Conservation (phyloP, 2,888 invertebrate species). For the Lasioglossum leucozonium region DNA sequence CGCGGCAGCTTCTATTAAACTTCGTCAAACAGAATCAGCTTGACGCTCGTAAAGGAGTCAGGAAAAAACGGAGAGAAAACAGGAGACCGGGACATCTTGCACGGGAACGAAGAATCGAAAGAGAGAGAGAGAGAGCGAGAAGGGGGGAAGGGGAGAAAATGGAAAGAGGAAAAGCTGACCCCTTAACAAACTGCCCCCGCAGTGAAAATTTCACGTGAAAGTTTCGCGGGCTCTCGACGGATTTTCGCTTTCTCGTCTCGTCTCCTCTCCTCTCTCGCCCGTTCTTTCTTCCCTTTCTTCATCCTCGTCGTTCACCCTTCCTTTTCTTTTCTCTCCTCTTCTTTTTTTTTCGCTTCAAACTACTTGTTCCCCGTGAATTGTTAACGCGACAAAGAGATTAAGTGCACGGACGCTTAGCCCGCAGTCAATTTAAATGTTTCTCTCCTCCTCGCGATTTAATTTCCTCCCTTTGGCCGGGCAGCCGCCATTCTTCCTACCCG, state of each 20-base stretch:
- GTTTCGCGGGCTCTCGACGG: slow-evolving; percentile 5
- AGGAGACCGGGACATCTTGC: background rate
- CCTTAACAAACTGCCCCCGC: slow-evolving; percentile 30
- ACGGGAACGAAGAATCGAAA: background rate
- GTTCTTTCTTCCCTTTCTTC: background rate
- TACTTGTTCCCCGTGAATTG: slow-evolving; percentile 34
- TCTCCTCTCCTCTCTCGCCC: background rate
- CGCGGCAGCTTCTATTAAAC: background rate
- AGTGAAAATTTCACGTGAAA: slow-evolving; percentile 36
- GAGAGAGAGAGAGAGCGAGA: background rate
- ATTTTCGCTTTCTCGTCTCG: slow-evolving; percentile 4
- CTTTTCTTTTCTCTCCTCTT: background rate
- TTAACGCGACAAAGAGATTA: slow-evolving; percentile 51
- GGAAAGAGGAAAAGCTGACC: background rate
- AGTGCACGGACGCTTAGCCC: slow-evolving; percentile 61
- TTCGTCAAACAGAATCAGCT: background rate
- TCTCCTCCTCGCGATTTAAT: slow-evolving; percentile 14
- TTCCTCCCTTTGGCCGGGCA: background rate
- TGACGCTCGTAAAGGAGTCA: background rate
- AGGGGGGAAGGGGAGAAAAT: too few species aligned
- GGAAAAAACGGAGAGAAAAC: background rate
- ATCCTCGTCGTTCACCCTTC: background rate
- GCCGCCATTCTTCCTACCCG: slow-evolving; percentile 3
- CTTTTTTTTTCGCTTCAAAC: background rate
- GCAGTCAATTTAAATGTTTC: slow-evolving; percentile 70